phyloP scores from a whole-genome alignment of 2,888 invertebrate genomes.

The Nezara viridula region DNA sequence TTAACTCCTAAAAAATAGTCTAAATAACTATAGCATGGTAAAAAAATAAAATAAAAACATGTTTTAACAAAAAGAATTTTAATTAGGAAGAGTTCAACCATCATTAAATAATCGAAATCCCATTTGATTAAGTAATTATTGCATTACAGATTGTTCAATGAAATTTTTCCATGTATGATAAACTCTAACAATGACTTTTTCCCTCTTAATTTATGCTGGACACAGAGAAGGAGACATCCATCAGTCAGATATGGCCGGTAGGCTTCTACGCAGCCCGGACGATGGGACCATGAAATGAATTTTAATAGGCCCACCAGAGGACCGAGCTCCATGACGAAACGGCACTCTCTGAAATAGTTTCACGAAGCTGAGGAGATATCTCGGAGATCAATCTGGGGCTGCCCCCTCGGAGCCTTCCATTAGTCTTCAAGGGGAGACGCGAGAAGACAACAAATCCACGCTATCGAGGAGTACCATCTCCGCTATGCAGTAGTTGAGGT shows the following conservation, averaged over 20 bases:
- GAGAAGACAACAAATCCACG: constrained; percentile 4
- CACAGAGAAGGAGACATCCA: neutral
- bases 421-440: constrained; percentile 24
- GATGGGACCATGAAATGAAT: constrained; percentile 1
- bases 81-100: too few relatives aligned
- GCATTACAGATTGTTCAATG: too few relatives aligned
- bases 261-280: neutral
- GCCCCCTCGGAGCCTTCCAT: neutral
- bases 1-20: too few relatives aligned
- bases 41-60: too few relatives aligned
- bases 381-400: constrained; percentile 34
- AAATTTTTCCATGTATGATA: neutral
- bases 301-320: neutral
- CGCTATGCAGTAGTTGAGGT: neutral
- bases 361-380: constrained; percentile 20
- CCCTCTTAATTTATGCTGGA: neutral
- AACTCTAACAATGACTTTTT: neutral
- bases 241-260: constrained; percentile 11
- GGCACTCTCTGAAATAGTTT: constrained; percentile 29
- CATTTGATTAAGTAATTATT: too few relatives aligned
- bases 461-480: constrained; percentile 8
- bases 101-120: too few relatives aligned
- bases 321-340: neutral
- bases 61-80: too few relatives aligned
- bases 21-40: too few relatives aligned